Percentiles rank a stretch among this genome's conserved stretches.
These are phyloP conservation scores for Perca flavescens DNA, from an alignment of 2,113 vertebrate genomes.

Conservation along the genomic window DNA sequence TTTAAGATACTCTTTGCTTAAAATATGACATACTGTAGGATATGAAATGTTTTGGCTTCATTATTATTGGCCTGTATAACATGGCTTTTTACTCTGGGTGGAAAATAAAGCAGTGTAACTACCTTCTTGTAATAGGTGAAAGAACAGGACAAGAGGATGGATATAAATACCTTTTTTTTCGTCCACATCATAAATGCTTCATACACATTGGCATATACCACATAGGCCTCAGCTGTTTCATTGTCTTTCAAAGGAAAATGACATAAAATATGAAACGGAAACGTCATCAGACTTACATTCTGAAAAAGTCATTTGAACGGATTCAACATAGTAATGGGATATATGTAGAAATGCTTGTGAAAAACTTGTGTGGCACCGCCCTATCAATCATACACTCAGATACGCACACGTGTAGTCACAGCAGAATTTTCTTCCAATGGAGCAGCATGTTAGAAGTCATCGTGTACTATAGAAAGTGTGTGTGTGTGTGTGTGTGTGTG, in stretches of 20 bases:
- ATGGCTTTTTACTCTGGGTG: constrained; percentile 23
- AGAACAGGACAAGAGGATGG: constrained; percentile 8
- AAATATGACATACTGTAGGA: constrained; percentile 3
- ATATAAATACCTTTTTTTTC: constrained; percentile 32
- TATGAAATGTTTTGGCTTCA: constrained; percentile 30
- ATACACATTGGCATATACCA: constrained; percentile 7
- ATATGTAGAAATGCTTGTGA: constrained; percentile 14
- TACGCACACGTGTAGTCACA: constrained; percentile 25
- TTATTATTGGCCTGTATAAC: constrained; percentile 10
- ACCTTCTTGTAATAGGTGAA: background rate
- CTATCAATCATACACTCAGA: background rate
- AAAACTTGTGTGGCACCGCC: constrained; percentile 13
- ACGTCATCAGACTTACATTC: constrained; percentile 11
- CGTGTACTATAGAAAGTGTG: background rate
- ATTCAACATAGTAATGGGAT: constrained; percentile 2
- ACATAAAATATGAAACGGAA: constrained; percentile 12
- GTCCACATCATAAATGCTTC: constrained; percentile 28
- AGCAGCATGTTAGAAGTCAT: constrained; percentile 45
- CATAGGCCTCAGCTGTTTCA: constrained; percentile 11
- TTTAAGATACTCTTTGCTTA: constrained; percentile 20
- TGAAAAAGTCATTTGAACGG: constrained; percentile 9
- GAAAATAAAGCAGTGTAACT: background rate
- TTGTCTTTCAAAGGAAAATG: constrained; percentile 1
- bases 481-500: constrained; percentile 24
- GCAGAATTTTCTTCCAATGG: constrained; percentile 2